Conservation (phyloP, 2,797 vertebrate genomes). For the Falco naumanni region DNA sequence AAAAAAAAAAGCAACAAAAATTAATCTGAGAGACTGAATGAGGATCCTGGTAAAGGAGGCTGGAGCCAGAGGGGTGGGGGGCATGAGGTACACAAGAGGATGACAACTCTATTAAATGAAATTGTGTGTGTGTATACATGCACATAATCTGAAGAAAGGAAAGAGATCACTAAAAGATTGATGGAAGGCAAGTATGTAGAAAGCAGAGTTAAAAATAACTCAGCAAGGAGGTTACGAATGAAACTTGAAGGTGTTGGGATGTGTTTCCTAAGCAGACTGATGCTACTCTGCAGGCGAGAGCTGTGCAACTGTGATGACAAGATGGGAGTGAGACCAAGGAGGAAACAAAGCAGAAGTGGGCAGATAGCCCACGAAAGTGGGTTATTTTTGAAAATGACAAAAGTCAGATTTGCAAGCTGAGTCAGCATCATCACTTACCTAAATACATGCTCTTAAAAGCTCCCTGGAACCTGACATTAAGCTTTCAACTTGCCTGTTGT, state of each 20-base stretch:
- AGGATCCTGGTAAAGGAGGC: background rate
- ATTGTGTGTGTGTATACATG: fast-evolving
- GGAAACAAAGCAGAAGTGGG: background rate
- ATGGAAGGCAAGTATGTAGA: background rate
- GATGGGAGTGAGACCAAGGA: background rate
- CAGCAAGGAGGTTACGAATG: background rate
- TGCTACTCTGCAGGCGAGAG: background rate
- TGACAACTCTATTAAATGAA: background rate
- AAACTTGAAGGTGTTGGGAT: background rate
- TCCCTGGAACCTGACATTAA: background rate
- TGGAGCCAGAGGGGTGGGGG: background rate
- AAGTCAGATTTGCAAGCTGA: background rate
- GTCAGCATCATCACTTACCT: background rate
- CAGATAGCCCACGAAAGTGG: background rate
- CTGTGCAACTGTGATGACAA: background rate
- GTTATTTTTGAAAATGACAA: background rate
- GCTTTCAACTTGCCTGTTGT: background rate
- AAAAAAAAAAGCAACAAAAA: background rate
- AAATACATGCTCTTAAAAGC: background rate
- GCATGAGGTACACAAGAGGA: background rate
- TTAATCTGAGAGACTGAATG: background rate
- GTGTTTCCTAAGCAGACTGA: background rate
- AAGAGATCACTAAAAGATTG: background rate
- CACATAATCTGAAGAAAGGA: background rate
- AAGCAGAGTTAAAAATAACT: background rate